Conservation (phyloP, 2,888 invertebrate genomes). For the Ypsolopha sequella region DNA sequence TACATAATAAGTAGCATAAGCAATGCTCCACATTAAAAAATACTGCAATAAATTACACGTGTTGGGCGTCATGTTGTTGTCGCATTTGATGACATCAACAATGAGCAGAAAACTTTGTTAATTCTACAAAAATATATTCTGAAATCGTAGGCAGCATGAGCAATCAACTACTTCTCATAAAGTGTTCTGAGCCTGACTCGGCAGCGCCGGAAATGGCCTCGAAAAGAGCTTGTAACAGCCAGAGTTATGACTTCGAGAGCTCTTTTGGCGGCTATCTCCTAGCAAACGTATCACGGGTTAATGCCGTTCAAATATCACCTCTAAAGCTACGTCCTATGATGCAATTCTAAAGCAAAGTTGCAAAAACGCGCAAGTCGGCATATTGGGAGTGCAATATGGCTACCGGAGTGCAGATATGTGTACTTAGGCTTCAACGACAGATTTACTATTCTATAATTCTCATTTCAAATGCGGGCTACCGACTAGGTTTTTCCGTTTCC, state of each 20-base stretch:
- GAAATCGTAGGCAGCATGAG: too few relatives aligned
- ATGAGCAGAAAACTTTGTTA: too few relatives aligned
- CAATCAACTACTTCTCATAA: neutral
- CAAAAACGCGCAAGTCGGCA: neutral
- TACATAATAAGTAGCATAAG: too few relatives aligned
- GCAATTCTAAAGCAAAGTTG: neutral
- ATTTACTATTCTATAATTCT: neutral
- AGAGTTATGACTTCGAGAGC: slow-evolving; percentile 7
- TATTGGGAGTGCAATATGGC: slow-evolving; percentile 1
- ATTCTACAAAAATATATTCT: too few relatives aligned
- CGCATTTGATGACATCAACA: too few relatives aligned
- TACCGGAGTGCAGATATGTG: slow-evolving; percentile 1
- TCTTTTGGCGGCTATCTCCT: slow-evolving; percentile 2
- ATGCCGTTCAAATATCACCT: neutral
- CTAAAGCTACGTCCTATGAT: neutral
- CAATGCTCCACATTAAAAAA: too few relatives aligned
- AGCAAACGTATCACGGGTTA: neutral
- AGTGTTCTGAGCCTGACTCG: neutral
- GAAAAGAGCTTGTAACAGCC: slow-evolving; percentile 3
- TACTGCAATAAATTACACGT: too few relatives aligned
- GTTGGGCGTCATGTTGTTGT: too few relatives aligned
- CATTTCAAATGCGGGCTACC: neutral
- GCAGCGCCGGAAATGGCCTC: slow-evolving; percentile 5
- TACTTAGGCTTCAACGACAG: neutral
- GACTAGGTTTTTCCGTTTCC: neutral